A percentile compares a stretch with the other conserved stretches of the same genome.
Conservation (phyloP, 2,888 invertebrate genomes). For the Coelopa pilipes region DNA sequence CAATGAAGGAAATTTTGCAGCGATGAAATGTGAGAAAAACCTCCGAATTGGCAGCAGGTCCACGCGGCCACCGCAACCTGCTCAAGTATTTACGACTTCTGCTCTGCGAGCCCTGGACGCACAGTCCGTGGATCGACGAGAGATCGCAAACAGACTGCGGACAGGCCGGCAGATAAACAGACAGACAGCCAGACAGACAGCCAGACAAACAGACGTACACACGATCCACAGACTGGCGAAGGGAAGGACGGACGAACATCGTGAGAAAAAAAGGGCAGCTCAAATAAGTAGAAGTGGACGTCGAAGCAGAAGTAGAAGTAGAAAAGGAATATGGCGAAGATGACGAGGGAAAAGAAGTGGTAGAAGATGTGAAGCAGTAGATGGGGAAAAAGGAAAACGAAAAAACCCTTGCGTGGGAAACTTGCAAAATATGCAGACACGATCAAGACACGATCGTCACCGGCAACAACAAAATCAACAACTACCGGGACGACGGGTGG, state of each 20-base stretch:
- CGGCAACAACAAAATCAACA: slow-evolving; percentile 4
- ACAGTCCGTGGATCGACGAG: neutral
- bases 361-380: neutral
- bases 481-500: slow-evolving; percentile 18
- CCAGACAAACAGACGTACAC: slow-evolving; percentile 10
- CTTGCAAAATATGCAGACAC: slow-evolving; percentile 58
- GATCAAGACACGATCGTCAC: slow-evolving; percentile 33
- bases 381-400: slow-evolving; percentile 51
- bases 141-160: slow-evolving; percentile 6
- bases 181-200: slow-evolving; percentile 15
- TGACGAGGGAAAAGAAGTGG: slow-evolving; percentile 1
- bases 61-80: no score
- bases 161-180: neutral
- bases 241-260: neutral
- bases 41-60: no score
- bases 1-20: slow-evolving; percentile 19
- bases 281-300: slow-evolving; percentile 23
- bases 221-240: neutral
- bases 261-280: slow-evolving; percentile 12
- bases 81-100: no score
- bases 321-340: slow-evolving; percentile 8
- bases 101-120: no score
- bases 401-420: slow-evolving; percentile 60
- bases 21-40: slow-evolving; percentile 42
- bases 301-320: neutral